phyloP scores from a whole-genome alignment of 2,888 invertebrate genomes.

The Ceriagrion tenellum region DNA sequence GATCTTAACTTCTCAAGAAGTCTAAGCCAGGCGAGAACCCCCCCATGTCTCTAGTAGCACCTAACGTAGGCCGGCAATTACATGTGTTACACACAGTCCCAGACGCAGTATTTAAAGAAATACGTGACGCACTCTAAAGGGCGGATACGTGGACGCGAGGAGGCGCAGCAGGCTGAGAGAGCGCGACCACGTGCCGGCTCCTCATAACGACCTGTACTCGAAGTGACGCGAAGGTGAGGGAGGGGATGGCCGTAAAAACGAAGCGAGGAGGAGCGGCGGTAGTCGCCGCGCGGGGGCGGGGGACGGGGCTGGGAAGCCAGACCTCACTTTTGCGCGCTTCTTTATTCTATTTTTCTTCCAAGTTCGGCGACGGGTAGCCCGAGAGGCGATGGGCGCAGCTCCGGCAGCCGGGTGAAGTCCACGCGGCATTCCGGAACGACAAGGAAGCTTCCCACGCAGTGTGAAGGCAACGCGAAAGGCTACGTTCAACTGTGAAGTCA shows the following conservation, averaged over 20 bases:
- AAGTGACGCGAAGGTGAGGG: background rate
- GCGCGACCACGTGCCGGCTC: background rate
- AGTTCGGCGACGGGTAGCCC: background rate
- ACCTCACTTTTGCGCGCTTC: background rate
- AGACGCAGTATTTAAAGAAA: no score
- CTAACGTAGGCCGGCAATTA: no score
- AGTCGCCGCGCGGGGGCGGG: background rate
- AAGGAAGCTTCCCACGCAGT: background rate
- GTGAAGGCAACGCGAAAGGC: background rate
- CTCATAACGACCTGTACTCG: constrained; percentile 4
- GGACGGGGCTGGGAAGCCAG: background rate
- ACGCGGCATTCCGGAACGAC: background rate
- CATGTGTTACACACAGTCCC: no score
- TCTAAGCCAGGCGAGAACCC: no score
- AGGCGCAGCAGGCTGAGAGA: background rate
- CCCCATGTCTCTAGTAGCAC: no score
- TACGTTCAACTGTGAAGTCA: background rate
- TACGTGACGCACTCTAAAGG: no score
- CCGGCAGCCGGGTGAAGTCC: background rate
- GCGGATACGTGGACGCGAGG: background rate
- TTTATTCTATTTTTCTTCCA: background rate
- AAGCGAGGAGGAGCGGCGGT: background rate
- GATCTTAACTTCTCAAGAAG: no score
- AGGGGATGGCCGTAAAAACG: background rate
- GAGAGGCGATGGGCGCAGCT: background rate